Percentiles rank a stretch among this genome's conserved stretches.
These are phyloP conservation scores for Crotalus viridis DNA, from an alignment of 2,113 vertebrate species.

Conservation along the genomic window DNA sequence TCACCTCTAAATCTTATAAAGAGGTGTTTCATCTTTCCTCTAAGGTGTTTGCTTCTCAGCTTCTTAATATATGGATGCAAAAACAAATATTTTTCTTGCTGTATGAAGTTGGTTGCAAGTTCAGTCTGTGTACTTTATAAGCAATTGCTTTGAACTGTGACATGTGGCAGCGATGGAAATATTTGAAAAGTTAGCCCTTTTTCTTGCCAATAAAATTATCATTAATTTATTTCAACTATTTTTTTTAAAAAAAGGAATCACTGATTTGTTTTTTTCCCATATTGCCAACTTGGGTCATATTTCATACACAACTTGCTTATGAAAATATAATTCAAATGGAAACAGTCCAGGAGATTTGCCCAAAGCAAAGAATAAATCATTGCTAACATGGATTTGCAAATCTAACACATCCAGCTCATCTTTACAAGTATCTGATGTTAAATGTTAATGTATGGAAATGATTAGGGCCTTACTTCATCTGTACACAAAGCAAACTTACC, in stretches of 20 bases:
- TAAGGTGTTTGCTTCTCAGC: neutral
- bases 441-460: conserved; percentile 20
- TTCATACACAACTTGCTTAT: conserved; percentile 57
- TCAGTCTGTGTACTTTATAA: neutral
- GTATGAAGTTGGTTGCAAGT: neutral
- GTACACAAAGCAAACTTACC: neutral
- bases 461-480: conserved; percentile 30
- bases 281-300: conserved; percentile 38
- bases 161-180: neutral
- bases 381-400: conserved; percentile 32
- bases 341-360: conserved; percentile 45
- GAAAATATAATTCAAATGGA: conserved; percentile 48
- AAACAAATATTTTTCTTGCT: neutral
- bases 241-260: conserved; percentile 19
- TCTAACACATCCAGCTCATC: conserved; percentile 35
- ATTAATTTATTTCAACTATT: conserved; percentile 14
- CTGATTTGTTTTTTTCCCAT: neutral
- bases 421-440: conserved; percentile 34
- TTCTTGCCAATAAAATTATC: neutral
- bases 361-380: conserved; percentile 55
- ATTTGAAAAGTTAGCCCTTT: neutral
- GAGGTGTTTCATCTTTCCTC: conserved; percentile 1
- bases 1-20: neutral
- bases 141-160: conserved; percentile 15
- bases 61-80: conserved; percentile 9